Evolutionary conservation across 2,113 vertebrate genomes (phyloP), one percentile per base, ranked within the genome.

Genomic region (Nycticorax nycticorax): DNA sequence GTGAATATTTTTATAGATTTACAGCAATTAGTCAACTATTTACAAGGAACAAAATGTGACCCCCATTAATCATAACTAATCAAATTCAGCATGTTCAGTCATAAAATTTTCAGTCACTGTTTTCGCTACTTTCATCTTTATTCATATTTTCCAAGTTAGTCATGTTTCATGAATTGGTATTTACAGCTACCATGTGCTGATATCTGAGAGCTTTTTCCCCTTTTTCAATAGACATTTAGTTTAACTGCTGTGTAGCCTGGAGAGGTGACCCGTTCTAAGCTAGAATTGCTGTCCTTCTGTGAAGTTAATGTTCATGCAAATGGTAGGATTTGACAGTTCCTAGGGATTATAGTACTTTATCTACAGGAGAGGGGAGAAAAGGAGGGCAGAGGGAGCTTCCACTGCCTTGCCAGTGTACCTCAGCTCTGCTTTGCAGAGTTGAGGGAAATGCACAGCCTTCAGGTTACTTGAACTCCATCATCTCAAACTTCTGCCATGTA

Each of bases 11-110:
- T 88, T 63, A 71, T 76, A 64, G 82, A 93, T 92, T 92, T 96
- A 90, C 85, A 94, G 50, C 85, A 91, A 95, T 95, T 96, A 94
- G 88, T 80, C 67, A 94, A 50, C 92, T 95, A 92, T 96, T 96
- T 96, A 95, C 88, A 86, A 93, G 92, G 88, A 88, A 94, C 57
- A 92, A 93, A 88, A 93, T 85, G 35, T 89, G 78, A 93, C 81
- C 92, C 66, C 21, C n/a, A 88, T 96, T 94, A 93, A 96, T 96
- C 95, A 90, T 83, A 90, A 43, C 67, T 67, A 83, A 41, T 95
- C 88, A 90, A 76, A 83, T 95, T 93, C 78, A 90, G 37, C 67
- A 47, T 90, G 57, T 94, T 88, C 69, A 62, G 57, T 95, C 93
- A 88, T 95, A 93, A 96, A 96, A 86, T 74, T 89, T 93, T 92